Percentiles rank a stretch among this genome's conserved stretches.
Evolutionary conservation across 2,888 invertebrate genomes (phyloP).

Genomic region (Scelioninae gen. 1): DNA sequence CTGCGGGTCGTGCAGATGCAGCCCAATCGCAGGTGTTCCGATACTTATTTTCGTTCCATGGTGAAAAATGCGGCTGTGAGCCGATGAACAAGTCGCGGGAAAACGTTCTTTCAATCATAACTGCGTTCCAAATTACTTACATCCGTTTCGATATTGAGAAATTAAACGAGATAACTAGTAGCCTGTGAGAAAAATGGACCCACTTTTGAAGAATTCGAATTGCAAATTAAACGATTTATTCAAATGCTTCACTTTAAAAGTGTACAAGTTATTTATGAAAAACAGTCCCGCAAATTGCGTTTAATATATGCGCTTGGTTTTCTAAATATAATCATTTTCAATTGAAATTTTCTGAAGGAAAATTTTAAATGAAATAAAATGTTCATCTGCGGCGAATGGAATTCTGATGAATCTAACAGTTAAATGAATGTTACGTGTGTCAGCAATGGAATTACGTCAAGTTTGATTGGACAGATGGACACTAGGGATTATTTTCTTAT

Average conservation of each 20-base stretch:
- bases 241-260: too few relatives aligned
- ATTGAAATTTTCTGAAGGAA: too few relatives aligned
- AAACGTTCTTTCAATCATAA: constrained; percentile 12
- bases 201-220: too few relatives aligned
- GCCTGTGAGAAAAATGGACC: too few relatives aligned
- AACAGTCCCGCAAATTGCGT: too few relatives aligned
- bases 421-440: background rate
- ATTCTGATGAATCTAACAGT: too few relatives aligned
- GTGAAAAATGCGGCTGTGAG: constrained; percentile 12
- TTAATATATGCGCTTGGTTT: too few relatives aligned
- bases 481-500: constrained; percentile 29
- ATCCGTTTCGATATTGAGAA: background rate
- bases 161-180: background rate
- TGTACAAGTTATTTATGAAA: too few relatives aligned
- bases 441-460: background rate
- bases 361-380: too few relatives aligned
- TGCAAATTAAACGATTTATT: too few relatives aligned
- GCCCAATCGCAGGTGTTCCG: constrained; percentile 39
- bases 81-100: constrained; percentile 22
- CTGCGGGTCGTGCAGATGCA: constrained; percentile 48
- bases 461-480: constrained; percentile 1
- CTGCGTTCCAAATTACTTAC: constrained; percentile 12
- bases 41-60: constrained; percentile 34
- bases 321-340: too few relatives aligned
- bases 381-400: too few relatives aligned